These are phyloP conservation scores for Mesaphorura yosii DNA, from an alignment of 1,140 invertebrate genomes.

Conservation along the genomic window DNA sequence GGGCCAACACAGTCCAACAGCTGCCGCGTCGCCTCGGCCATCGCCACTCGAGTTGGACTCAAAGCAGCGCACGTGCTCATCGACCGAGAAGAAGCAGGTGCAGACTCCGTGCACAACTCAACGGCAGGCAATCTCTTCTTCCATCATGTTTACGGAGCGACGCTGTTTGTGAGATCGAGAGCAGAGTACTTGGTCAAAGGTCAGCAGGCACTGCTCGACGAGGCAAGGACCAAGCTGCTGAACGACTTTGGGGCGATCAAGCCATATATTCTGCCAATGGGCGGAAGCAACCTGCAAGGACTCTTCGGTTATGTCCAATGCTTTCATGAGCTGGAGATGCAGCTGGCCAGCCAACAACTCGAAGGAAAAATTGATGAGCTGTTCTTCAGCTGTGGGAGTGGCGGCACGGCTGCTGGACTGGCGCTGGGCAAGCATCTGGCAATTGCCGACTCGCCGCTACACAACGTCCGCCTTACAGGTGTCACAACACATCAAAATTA, in stretches of 20 bases:
- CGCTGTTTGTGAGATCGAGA: not conserved
- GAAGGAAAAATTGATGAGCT: not conserved
- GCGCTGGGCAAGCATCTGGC: slow-evolving; percentile 5
- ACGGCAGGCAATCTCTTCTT: slow-evolving; percentile 5
- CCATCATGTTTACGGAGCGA: slow-evolving; percentile 1
- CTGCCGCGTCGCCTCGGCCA: slow-evolving; percentile 1
- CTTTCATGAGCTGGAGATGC: slow-evolving; percentile 1
- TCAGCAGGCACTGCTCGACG: slow-evolving; percentile 1
- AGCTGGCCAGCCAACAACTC: not conserved
- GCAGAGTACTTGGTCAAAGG: slow-evolving; percentile 2
- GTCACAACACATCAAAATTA: no score
- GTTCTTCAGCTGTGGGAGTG: slow-evolving; percentile 10
- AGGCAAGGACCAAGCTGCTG: not conserved
- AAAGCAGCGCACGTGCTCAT: slow-evolving; percentile 1
- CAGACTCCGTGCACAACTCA: not conserved
- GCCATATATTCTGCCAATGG: slow-evolving; percentile 7
- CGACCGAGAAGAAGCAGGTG: no score
- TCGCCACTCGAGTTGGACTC: slow-evolving; percentile 4
- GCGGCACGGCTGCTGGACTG: slow-evolving; percentile 5
- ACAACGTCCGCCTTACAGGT: slow-evolving; percentile 4
- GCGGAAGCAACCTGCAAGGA: slow-evolving; percentile 1
- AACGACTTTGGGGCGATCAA: not conserved
- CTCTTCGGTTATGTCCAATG: slow-evolving; percentile 6
- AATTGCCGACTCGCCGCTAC: not conserved
- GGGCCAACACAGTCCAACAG: slow-evolving; percentile 8